Evolutionary conservation across 2,888 invertebrate genomes (phyloP), one percentile per base, ranked within the genome.

Genomic region (Anthophora plumipes): DNA sequence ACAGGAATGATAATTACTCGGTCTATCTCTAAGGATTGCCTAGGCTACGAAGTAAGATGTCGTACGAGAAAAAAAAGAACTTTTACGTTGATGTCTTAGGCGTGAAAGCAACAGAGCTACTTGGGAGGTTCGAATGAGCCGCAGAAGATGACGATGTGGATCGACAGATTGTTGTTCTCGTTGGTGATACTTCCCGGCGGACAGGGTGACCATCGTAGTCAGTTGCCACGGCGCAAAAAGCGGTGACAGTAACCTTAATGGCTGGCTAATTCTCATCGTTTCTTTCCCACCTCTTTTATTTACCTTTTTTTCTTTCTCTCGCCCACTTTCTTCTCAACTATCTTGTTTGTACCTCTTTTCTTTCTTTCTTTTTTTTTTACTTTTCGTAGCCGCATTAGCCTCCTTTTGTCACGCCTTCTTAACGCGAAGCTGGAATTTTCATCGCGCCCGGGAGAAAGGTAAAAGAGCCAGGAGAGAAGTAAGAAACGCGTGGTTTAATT

Each of bases 121-220:
- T 81, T 87, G 84, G 86, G 83, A 77, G 81, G 83, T 87, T 85
- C 59, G 25, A 71, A 85, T 86, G 88, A 85, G 77, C 78, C 85
- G 85, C 85, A 86, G 88, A 90, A 77, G 91, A 92, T 91, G 91
- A 88, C 90, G 89, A 88, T 87, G 88, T 91, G 91, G 92, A 89
- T 91, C 90, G 88, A 88, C 89, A 90, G 89, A 89, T 90, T 91
- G 83, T 91, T 88, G 88, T 85, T 91, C 87, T 89, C 89, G 80
- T 89, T 89, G 91, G 90, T 92, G 85, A 81, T 92, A 82, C 90
- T 91, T 82, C 91, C 91, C 66, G 91, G 91, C 73, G 90, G 90
- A 80, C 91, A 91, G 87, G 88, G 90, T 71, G 87, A 83, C 76
- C 82, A 73, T 80, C 85, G 83, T 77, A 80, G 67, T 83, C 85